phyloP scores from a whole-genome alignment of 1,140 invertebrate genomes.

The Apis florea region DNA sequence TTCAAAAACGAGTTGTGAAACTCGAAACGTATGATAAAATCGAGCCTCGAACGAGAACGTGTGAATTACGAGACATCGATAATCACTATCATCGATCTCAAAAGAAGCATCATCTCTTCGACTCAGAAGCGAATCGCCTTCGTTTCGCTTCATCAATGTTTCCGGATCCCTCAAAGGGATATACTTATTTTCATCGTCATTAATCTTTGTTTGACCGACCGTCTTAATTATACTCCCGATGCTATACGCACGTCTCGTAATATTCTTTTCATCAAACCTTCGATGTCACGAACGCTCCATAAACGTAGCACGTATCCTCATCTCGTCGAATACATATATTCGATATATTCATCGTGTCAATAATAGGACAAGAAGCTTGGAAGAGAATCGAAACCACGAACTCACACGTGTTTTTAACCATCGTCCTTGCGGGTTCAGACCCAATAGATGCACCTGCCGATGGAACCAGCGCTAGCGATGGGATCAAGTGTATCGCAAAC shows the following conservation, averaged over 20 bases:
- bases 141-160: background rate
- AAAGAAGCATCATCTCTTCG: background rate
- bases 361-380: background rate
- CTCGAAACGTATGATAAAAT: background rate
- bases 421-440: background rate
- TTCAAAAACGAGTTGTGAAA: background rate
- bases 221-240: conserved; percentile 13
- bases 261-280: background rate
- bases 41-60: background rate
- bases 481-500: too few relatives aligned
- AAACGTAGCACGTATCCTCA: background rate
- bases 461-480: background rate
- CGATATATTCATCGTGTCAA: background rate
- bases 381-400: background rate
- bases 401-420: background rate
- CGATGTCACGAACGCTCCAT: background rate
- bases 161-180: conserved; percentile 14
- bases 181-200: conserved; percentile 4
- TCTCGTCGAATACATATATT: background rate
- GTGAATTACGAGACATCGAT: background rate
- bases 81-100: background rate
- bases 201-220: conserved; percentile 14
- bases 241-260: background rate
- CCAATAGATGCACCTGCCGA: conserved; percentile 25
- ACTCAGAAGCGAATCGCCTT: background rate